Conservation (phyloP, 2,888 invertebrate genomes). For the Acanthosepion pharaonis region DNA sequence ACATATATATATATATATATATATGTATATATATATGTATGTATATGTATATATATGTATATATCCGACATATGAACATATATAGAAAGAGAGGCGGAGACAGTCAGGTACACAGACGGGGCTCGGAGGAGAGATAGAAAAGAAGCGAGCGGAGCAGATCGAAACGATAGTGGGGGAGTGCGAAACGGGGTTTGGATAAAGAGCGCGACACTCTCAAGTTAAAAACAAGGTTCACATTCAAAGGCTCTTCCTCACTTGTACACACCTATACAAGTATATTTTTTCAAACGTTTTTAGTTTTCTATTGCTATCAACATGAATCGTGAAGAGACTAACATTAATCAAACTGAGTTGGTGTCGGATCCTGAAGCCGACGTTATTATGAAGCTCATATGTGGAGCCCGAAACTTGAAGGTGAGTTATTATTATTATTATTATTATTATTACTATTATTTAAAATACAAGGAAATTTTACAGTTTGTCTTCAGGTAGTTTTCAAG, state of each 20-base stretch:
- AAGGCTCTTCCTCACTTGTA: neutral
- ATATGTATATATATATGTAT: neutral
- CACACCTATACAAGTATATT: neutral
- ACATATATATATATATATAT: neutral
- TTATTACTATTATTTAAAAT: neutral
- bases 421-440: neutral
- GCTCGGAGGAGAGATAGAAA: neutral
- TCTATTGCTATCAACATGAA: neutral
- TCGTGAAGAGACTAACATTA: slow-evolving; percentile 41
- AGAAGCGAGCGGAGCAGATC: neutral
- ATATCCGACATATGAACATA: neutral
- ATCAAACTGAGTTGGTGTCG: slow-evolving; percentile 42
- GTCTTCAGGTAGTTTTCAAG: neutral
- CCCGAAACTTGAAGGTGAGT: slow-evolving; percentile 15
- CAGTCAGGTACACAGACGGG: slow-evolving; percentile 9
- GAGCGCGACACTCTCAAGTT: neutral
- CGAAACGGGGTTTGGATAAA: neutral
- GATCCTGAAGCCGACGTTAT: slow-evolving; percentile 45
- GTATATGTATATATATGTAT: neutral
- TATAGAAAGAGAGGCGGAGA: slow-evolving; percentile 3
- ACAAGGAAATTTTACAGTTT: too few relatives aligned
- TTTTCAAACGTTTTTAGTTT: neutral
- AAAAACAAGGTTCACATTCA: neutral
- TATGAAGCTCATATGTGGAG: slow-evolving; percentile 35
- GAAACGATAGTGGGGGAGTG: neutral